These are phyloP conservation scores for Meloidogyne hapla DNA, from an alignment of 1,140 invertebrate genomes.

Conservation along the genomic window DNA sequence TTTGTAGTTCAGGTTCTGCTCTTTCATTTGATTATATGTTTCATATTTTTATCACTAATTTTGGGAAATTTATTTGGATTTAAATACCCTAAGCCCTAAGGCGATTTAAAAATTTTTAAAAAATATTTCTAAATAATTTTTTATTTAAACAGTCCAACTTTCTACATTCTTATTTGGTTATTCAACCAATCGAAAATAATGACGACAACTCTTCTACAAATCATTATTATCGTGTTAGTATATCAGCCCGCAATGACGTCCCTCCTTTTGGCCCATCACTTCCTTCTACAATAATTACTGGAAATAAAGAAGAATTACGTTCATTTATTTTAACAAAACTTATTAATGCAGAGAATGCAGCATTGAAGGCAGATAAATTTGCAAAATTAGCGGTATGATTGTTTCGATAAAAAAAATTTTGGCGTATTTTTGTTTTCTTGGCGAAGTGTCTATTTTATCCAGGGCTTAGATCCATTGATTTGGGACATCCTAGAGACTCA, in stretches of 20 bases:
- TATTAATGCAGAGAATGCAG: conserved; percentile 94
- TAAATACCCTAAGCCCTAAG: too few relatives aligned
- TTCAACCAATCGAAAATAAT: conserved; percentile 75
- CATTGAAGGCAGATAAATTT: conserved; percentile 94
- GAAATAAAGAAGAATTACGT: conserved; percentile 82
- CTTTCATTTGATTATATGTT: too few relatives aligned
- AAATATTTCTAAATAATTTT: not conserved
- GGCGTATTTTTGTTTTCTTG: too few relatives aligned
- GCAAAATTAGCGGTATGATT: conserved; percentile 78
- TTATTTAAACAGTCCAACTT: conserved; percentile 71
- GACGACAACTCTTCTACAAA: conserved; percentile 72
- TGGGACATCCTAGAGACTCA: too few relatives aligned
- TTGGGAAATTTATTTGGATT: too few relatives aligned
- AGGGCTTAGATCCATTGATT: too few relatives aligned
- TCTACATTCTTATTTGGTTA: conserved; percentile 91
- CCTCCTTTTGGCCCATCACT: conserved; percentile 90
- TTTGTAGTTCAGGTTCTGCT: too few relatives aligned
- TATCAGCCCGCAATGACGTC: conserved; percentile 90
- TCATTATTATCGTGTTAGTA: conserved; percentile 76
- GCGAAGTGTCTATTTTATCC: too few relatives aligned
- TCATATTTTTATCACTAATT: too few relatives aligned
- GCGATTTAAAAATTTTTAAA: not conserved
- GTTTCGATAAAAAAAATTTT: too few relatives aligned
- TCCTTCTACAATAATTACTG: conserved; percentile 82
- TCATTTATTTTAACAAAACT: conserved; percentile 94